phyloP scores from a whole-genome alignment of 2,888 invertebrate species.

The Hirtodrosophila confusa region DNA sequence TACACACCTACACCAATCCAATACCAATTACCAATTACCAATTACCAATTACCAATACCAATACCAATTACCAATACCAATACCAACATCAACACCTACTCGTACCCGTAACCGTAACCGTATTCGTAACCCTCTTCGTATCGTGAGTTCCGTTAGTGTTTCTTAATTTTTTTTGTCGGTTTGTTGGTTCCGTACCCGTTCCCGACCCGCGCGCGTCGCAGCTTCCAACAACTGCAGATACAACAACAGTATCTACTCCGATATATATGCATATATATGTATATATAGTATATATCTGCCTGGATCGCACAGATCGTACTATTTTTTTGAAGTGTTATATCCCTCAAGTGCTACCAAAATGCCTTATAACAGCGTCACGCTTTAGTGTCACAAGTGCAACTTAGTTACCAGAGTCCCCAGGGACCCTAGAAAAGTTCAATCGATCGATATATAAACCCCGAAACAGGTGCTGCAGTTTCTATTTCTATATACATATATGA shows the following conservation, averaged over 20 bases:
- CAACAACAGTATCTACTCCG: constrained; percentile 16
- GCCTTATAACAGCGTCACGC: constrained; percentile 72
- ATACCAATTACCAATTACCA: constrained; percentile 3
- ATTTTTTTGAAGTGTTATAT: constrained; percentile 66
- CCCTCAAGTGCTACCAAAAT: constrained; percentile 64
- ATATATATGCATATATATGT: constrained; percentile 11
- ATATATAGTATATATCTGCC: constrained; percentile 33
- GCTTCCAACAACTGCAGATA: constrained; percentile 24
- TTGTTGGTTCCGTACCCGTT: constrained; percentile 21
- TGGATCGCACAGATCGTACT: constrained; percentile 47
- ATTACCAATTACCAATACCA: constrained; percentile 17
- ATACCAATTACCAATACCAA: constrained; percentile 23
- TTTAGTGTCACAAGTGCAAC: constrained; percentile 73
- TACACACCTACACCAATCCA: constrained; percentile 9
- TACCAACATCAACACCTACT: constrained; percentile 3
- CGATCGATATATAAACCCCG: too few species aligned
- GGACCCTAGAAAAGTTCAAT: constrained; percentile 10
- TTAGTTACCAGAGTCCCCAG: constrained; percentile 30
- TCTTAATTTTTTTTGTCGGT: constrained; percentile 21
- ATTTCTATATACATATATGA: neutral
- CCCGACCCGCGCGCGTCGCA: constrained; percentile 24
- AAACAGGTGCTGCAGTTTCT: constrained; percentile 20
- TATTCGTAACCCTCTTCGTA: constrained; percentile 18
- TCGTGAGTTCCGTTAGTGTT: constrained; percentile 35
- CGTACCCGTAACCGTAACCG: constrained; percentile 12